Base-by-base conservation (phyloP, 2,797 vertebrate species). In the Pelodytes ibericus region DNA sequence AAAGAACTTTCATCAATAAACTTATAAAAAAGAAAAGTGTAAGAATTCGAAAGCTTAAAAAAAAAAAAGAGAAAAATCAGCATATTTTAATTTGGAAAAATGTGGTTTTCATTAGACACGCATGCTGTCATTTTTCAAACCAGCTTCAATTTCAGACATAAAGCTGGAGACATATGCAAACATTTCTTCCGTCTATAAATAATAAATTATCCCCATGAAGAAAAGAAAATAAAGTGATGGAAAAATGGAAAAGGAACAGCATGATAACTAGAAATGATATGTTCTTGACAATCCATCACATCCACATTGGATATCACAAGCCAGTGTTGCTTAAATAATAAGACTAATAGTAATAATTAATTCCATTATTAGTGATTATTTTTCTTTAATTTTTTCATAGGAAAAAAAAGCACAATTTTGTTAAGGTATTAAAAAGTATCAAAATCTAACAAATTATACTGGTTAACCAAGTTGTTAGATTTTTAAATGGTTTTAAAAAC, bases 101-200 rank as follows among this genome's bases (percentile, higher is more conserved):
- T 68, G 44, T 57, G 77, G 63, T 63, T 68, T 79, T 67, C 71
- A 73, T 79, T 79, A 79, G 71, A 69, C 63, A 62, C 56, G 63
- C 70, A 69, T 57, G 64, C 77, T 79, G 77, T 79, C 77, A 79
- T 79, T 79, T 73, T 74, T 63, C 71, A 79, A 73, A 73, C 71
- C 47, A 26, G 64, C 71, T 69, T 79, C 77, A 73, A 53, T 73
- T 65, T 69, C 33, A 62, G 49, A 68, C 56, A 60, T 71, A 78
- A 66, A 78, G 70, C 63, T 44, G 30, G 27, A 78, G 70, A 78
- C 64, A 44, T 74, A 73, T 79, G 47, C 77, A 79, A 79, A 79
- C 77, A 79, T 73, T 79, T 79, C 77, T 61, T 44, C 31, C 53
- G 63, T 69, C 64, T 73, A 79, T 79, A 79, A 79, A 79, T 79